Evolutionary conservation across 2,888 invertebrate genomes (phyloP).

Genomic region (Ormyrus nitidulus): DNA sequence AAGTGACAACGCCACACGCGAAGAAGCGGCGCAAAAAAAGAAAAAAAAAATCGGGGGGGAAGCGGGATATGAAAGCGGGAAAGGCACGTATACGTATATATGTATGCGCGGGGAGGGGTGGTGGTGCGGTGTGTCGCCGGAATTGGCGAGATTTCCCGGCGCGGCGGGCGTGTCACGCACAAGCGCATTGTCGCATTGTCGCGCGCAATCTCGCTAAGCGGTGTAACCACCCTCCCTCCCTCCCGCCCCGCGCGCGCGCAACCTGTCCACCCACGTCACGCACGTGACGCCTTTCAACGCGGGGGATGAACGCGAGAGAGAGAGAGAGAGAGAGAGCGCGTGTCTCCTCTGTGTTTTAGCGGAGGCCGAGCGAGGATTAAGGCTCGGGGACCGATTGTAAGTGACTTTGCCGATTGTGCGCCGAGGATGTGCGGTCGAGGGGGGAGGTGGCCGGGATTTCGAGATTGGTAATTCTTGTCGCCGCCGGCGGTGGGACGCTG

Average conservation of each 20-base stretch:
- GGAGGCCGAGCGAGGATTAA: constrained; percentile 25
- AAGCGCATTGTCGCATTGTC: constrained; percentile 74
- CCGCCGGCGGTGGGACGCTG: not conserved
- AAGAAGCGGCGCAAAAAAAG: constrained; percentile 35
- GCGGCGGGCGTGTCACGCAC: constrained; percentile 73
- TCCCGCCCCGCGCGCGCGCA: constrained; percentile 58
- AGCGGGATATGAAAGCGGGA: constrained; percentile 28
- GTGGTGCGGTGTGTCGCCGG: constrained; percentile 65
- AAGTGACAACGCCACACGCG: not conserved
- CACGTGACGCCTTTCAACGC: constrained; percentile 55
- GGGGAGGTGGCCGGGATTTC: too few species aligned
- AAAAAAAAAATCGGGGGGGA: not conserved
- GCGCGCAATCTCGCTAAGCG: constrained; percentile 75
- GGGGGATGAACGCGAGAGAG: too few species aligned
- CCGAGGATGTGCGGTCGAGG: too few species aligned
- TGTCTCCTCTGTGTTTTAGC: not conserved
- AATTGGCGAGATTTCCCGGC: constrained; percentile 74
- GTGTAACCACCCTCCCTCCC: not conserved
- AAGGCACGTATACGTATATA: constrained; percentile 38
- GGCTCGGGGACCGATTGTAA: not conserved
- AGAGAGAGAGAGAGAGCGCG: too few species aligned
- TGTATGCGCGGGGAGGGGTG: not conserved
- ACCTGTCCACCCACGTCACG: constrained; percentile 72
- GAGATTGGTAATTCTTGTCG: too few species aligned
- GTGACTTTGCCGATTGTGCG: too few species aligned